Base-by-base conservation (phyloP, 2,797 vertebrate genomes). In the Etheostoma nigrum region DNA sequence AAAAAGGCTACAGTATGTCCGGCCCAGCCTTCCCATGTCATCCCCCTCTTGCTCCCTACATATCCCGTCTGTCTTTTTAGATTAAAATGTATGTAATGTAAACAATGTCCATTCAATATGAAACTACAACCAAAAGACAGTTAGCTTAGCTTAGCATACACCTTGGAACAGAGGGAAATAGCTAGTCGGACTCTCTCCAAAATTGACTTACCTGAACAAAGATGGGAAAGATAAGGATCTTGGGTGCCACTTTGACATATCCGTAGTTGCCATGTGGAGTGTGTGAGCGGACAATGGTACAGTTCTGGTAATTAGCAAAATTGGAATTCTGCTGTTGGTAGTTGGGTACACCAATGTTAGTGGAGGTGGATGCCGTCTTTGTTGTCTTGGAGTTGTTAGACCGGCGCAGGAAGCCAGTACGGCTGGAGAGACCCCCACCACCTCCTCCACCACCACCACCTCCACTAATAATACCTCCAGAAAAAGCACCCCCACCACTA, bases 191-290 rank as follows among this genome's bases (percentile, higher is more conserved):
- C 44, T 63, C 13, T 18, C 27, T 48, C 19, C 14, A 33, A 60
- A 7, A 51, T 7, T 21, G 25, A 18, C 92, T 89, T 75, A 98
- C 98, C 96, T 99, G 98, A 40, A 99, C 98, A 36, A 97, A 99
- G 77, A 99, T 94, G 0, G 98, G 98, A 90, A 99, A 99, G 73
- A 99, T 97, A 54, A 99, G 95, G 83, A 98, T 96, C 72, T 98
- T 99, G 77, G 98, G 97, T 0, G 96, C 96, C 87, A 96, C 94
- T 4, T 97, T 97, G 67, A 98, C 96, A 0, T 97, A 98, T n/a
- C 97, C 96, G 0, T 97, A 98, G 89, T 95, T 97, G 76, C 89
- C 95, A 12, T 96, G 96, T 0, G 97, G 94, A 23, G 94, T 70
- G 48, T 96, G 97, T 0, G 97, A 96, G 81, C 96, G 94, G 79